These are phyloP conservation scores for Mixornis gularis DNA, from an alignment of 2,113 vertebrate genomes.

Conservation along the genomic window DNA sequence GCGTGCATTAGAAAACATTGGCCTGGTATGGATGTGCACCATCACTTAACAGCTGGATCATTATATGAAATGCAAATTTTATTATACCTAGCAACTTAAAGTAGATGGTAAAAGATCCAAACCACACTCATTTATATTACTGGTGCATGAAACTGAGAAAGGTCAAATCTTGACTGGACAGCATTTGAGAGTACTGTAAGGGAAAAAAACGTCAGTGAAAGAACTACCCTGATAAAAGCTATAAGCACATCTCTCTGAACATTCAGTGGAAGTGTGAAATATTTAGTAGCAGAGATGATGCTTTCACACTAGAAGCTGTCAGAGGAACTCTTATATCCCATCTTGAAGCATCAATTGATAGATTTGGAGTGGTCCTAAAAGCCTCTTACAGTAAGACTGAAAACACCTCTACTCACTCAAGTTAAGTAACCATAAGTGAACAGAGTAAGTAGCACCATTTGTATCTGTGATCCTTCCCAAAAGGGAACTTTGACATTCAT, in stretches of 20 bases:
- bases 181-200: background rate
- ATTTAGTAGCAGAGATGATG: background rate
- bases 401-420: background rate
- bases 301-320: background rate
- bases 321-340: background rate
- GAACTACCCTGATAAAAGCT: background rate
- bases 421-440: background rate
- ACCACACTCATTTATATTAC: background rate
- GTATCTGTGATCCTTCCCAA: background rate
- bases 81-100: background rate
- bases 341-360: background rate
- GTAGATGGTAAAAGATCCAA: background rate
- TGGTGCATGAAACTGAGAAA: background rate
- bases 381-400: background rate
- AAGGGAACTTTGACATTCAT: rapidly evolving
- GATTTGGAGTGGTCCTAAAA: background rate
- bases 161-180: background rate
- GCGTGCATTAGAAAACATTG: background rate
- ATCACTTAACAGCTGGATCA: background rate
- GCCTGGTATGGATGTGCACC: background rate
- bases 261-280: background rate
- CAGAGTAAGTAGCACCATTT: background rate
- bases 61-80: background rate
- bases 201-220: background rate
- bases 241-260: background rate